phyloP scores from a whole-genome alignment of 2,113 vertebrate genomes.

The Otis tarda region DNA sequence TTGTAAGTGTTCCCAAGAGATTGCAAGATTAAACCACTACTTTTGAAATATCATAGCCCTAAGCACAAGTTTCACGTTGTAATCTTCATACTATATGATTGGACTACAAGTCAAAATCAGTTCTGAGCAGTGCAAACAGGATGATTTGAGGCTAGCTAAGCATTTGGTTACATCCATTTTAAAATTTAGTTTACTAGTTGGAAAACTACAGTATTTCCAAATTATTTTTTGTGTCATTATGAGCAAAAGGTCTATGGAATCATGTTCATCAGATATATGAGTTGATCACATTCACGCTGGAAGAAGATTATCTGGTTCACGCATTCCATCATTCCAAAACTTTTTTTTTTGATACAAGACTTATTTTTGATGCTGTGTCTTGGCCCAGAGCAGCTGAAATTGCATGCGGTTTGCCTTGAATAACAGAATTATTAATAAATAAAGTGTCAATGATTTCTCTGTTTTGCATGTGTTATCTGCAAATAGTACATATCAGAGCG shows the following conservation, averaged over 20 bases:
- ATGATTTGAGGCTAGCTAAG: not conserved
- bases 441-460: not conserved
- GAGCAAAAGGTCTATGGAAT: not conserved
- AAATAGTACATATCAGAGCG: accelerated
- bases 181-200: not conserved
- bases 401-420: not conserved
- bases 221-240: not conserved
- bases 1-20: not conserved
- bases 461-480: not conserved
- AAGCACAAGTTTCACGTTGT: not conserved
- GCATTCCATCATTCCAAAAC: not conserved
- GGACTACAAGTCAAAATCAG: not conserved
- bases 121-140: not conserved
- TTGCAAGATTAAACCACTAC: not conserved
- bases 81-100: not conserved
- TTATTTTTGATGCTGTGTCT: not conserved
- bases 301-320: not conserved
- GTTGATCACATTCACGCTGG: not conserved
- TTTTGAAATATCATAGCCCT: not conserved
- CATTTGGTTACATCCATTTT: not conserved
- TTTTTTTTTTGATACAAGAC: not conserved
- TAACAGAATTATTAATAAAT: not conserved
- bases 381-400: not conserved
- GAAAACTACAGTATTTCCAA: not conserved
- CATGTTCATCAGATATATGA: not conserved